A percentile compares a stretch with the other conserved stretches of the same genome.
These are phyloP conservation scores for Trachelus stipa DNA, from an alignment of 2,888 invertebrate species.

Conservation along the genomic window DNA sequence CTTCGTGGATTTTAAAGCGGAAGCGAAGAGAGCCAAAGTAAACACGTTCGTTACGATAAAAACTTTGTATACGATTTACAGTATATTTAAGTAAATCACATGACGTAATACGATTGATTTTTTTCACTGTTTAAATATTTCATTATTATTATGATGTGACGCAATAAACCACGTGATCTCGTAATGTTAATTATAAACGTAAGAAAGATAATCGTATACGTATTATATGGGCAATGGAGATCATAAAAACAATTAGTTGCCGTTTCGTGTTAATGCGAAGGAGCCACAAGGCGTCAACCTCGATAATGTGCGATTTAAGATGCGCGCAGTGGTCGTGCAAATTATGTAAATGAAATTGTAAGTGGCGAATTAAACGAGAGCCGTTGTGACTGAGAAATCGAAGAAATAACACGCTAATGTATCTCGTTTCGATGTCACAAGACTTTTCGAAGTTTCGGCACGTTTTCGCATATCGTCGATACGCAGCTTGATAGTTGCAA, in stretches of 20 bases:
- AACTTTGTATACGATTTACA: not conserved
- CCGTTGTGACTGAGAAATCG: not conserved
- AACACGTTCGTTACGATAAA: not conserved
- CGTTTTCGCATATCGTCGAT: not conserved
- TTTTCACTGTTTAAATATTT: not conserved
- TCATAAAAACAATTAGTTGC: not conserved
- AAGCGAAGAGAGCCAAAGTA: not conserved
- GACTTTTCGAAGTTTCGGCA: not conserved
- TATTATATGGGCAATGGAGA: not conserved
- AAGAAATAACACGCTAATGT: not conserved
- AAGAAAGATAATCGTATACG: not conserved
- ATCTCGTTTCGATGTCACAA: not conserved
- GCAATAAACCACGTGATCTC: not conserved
- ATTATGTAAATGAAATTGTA: not conserved
- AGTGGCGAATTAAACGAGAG: not conserved
- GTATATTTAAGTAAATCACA: not conserved
- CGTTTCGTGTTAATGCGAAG: not conserved
- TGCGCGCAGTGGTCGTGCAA: not conserved
- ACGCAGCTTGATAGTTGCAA: not conserved
- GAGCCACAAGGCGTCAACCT: not conserved
- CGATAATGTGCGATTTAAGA: not conserved
- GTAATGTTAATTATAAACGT: not conserved
- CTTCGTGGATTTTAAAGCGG: not conserved
- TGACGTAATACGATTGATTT: not conserved
- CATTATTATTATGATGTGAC: not conserved